Evolutionary conservation across 2,113 vertebrate species (phyloP).

Genomic region (Leptobrachium ailaonicum): DNA sequence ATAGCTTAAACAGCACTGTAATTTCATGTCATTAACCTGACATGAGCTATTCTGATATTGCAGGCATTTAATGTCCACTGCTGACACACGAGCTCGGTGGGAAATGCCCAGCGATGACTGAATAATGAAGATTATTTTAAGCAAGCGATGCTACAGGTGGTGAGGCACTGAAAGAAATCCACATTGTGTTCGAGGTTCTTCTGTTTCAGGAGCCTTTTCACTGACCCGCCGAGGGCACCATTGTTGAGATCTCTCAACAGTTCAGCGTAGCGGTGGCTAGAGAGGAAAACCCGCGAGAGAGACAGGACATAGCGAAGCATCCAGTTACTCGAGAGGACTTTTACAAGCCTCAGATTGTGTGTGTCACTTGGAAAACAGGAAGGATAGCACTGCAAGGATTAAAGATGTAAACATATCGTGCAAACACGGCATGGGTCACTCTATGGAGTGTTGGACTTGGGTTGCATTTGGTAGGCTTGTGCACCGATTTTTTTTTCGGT

Average conservation of each 20-base stretch:
- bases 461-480: too few relatives aligned
- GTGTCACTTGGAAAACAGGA: too few relatives aligned
- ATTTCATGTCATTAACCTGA: slow-evolving; percentile 59
- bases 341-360: neutral
- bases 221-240: neutral
- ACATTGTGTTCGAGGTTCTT: slow-evolving; percentile 31
- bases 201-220: slow-evolving; percentile 36
- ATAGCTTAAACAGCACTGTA: slow-evolving; percentile 49
- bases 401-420: too few relatives aligned
- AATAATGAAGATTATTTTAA: slow-evolving; percentile 22
- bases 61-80: slow-evolving; percentile 19
- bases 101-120: slow-evolving; percentile 26
- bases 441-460: too few relatives aligned
- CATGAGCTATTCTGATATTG: slow-evolving; percentile 35
- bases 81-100: slow-evolving; percentile 52
- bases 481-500: too few relatives aligned
- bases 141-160: slow-evolving; percentile 50
- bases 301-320: too few relatives aligned
- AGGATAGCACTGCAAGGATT: too few relatives aligned
- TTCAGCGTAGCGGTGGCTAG: neutral
- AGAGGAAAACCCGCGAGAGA: neutral
- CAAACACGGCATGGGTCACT: too few relatives aligned
- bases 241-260: slow-evolving; percentile 37
- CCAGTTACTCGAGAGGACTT: neutral
- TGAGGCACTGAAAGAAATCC: slow-evolving; percentile 53